phyloP scores from a whole-genome alignment of 2,888 invertebrate genomes.

The Macrostomum cliftonense region DNA sequence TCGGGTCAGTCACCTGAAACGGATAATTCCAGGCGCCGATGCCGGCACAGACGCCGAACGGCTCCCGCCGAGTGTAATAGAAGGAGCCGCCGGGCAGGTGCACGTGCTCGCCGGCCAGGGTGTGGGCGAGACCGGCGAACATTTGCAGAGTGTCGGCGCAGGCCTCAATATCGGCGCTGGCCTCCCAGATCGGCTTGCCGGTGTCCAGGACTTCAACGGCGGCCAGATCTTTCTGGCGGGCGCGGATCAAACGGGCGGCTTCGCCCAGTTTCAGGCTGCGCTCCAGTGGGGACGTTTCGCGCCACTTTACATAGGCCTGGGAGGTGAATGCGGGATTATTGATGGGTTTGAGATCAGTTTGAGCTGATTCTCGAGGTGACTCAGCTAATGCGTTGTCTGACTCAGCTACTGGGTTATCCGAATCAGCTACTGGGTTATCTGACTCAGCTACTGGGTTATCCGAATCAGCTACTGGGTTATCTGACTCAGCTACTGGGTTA shows the following conservation, averaged over 20 bases:
- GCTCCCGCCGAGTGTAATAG: constrained; percentile 41
- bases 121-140: constrained; percentile 40
- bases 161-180: constrained; percentile 41
- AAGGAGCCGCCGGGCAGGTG: constrained; percentile 35
- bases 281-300: too few species aligned
- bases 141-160: constrained; percentile 43
- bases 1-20: constrained; percentile 24
- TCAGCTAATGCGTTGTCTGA: too few species aligned
- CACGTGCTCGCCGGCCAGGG: constrained; percentile 39
- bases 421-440: too few species aligned
- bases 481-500: too few species aligned
- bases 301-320: too few species aligned
- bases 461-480: too few species aligned
- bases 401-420: too few species aligned
- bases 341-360: too few species aligned
- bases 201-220: constrained; percentile 37
- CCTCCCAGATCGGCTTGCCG: constrained; percentile 45
- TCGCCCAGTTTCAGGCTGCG: neutral
- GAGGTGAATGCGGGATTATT: too few species aligned
- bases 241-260: constrained; percentile 6
- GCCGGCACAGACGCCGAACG: constrained; percentile 43
- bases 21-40: constrained; percentile 47
- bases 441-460: too few species aligned
- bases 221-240: constrained; percentile 21
- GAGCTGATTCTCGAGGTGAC: too few species aligned